phyloP scores from a whole-genome alignment of 2,888 invertebrate species.

The Panzeria rudis region DNA sequence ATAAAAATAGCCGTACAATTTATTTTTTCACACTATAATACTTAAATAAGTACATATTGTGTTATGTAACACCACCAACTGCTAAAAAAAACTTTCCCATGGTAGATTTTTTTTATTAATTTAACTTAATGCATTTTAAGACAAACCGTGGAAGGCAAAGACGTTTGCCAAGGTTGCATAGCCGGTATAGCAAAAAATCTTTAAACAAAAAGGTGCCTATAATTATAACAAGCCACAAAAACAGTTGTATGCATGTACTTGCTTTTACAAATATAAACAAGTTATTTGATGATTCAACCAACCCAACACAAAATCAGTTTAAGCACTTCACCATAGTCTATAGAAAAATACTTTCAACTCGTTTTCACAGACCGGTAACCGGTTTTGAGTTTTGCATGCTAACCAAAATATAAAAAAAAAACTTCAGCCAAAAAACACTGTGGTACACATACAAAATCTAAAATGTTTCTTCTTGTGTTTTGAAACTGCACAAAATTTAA shows the following conservation, averaged over 20 bases:
- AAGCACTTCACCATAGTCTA: background rate
- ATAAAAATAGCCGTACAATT: too few species aligned
- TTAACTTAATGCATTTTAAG: constrained; percentile 23
- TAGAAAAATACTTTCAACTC: constrained; percentile 9
- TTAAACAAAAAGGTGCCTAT: background rate
- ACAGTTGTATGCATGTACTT: background rate
- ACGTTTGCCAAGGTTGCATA: constrained; percentile 57
- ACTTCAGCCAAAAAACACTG: constrained; percentile 5
- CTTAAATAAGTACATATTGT: background rate
- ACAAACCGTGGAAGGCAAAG: constrained; percentile 22
- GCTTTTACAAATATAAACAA: constrained; percentile 14
- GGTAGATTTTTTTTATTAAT: background rate
- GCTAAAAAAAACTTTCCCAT: background rate
- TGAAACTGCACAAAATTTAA: background rate
- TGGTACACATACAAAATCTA: constrained; percentile 1
- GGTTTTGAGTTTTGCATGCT: constrained; percentile 49
- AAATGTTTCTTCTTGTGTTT: background rate
- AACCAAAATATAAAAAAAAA: constrained; percentile 3
- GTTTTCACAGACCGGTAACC: constrained; percentile 69
- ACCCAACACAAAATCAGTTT: background rate
- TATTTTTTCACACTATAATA: background rate
- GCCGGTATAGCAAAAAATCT: constrained; percentile 7
- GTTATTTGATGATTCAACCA: constrained; percentile 40
- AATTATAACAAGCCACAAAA: background rate
- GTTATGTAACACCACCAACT: constrained; percentile 53